These are phyloP conservation scores for Petaurus breviceps DNA, from an alignment of 2,113 vertebrate species.

Conservation along the genomic window DNA sequence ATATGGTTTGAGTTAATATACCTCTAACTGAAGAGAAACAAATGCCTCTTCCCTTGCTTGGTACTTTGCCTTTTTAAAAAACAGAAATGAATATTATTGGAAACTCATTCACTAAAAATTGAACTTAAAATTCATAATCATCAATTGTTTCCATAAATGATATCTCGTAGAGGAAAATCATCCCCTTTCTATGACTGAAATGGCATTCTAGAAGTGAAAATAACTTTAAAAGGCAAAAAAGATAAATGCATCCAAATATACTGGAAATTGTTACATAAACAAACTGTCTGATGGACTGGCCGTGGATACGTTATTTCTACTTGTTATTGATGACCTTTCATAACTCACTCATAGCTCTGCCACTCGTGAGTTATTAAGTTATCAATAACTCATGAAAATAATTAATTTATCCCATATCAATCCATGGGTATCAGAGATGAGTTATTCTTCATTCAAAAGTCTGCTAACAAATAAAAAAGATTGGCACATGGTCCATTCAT, in stretches of 20 bases:
- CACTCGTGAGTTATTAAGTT: background rate
- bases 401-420: background rate
- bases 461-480: background rate
- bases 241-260: background rate
- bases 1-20: background rate
- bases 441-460: background rate
- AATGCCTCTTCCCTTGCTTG: background rate
- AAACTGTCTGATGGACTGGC: background rate
- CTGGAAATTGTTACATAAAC: background rate
- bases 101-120: background rate
- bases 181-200: background rate
- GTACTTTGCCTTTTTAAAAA: background rate
- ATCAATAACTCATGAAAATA: background rate
- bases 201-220: background rate
- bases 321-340: conserved; percentile 13
- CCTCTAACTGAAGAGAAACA: background rate
- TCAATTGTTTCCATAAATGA: background rate
- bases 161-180: background rate
- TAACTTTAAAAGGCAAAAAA: background rate
- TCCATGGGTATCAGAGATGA: background rate
- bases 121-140: background rate
- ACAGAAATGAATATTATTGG: background rate
- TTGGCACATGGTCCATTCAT: background rate
- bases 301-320: background rate
- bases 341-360: background rate